Evolutionary conservation across 2,888 invertebrate genomes (phyloP).

Genomic region (Girardia tigrina): DNA sequence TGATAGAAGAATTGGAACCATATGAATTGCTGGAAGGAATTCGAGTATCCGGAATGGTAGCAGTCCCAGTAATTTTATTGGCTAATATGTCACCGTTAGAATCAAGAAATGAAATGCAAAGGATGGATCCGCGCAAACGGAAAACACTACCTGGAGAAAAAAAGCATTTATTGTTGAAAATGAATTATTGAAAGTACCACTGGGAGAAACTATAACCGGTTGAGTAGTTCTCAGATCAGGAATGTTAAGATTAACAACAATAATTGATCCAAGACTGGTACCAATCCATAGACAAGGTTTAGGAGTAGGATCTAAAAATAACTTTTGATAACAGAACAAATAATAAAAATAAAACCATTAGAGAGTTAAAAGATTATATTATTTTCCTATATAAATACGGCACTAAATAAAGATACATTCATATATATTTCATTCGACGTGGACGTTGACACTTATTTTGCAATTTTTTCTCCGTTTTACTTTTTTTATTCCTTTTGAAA

Average conservation of each 20-base stretch:
- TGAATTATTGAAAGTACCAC: slow-evolving; percentile 55
- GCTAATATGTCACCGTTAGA: slow-evolving; percentile 79
- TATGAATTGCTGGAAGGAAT: neutral
- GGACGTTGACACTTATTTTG: too few relatives aligned
- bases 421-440: too few relatives aligned
- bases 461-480: too few relatives aligned
- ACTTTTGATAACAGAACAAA: too few relatives aligned
- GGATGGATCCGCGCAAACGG: slow-evolving; percentile 81
- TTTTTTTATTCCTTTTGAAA: too few relatives aligned
- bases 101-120: slow-evolving; percentile 87
- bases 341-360: neutral
- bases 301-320: slow-evolving; percentile 63
- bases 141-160: slow-evolving; percentile 68
- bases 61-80: slow-evolving; percentile 57
- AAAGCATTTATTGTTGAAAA: neutral
- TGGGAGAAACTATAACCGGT: slow-evolving; percentile 65
- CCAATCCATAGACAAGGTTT: slow-evolving; percentile 92
- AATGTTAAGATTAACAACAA: slow-evolving; percentile 70
- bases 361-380: too few relatives aligned
- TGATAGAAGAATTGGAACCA: neutral
- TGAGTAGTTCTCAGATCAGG: slow-evolving; percentile 46
- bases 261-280: slow-evolving; percentile 83
- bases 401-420: too few relatives aligned
- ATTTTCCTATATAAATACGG: too few relatives aligned
- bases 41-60: neutral